phyloP scores from a whole-genome alignment of 2,113 vertebrate genomes.

The Todiramphus chloris region DNA sequence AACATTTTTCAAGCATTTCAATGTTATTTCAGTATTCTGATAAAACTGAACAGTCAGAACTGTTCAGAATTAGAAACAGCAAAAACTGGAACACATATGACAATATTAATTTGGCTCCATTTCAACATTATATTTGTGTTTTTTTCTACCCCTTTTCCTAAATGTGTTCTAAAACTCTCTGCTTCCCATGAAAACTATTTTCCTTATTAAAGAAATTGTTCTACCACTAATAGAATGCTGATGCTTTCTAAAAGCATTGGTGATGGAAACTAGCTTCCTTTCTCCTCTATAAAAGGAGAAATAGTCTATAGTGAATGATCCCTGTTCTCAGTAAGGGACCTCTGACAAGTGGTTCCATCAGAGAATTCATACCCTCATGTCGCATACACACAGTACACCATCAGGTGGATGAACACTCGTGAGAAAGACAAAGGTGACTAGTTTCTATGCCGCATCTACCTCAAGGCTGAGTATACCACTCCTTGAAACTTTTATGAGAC shows the following conservation, averaged over 20 bases:
- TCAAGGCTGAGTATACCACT: not conserved
- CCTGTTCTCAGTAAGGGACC: not conserved
- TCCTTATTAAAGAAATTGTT: not conserved
- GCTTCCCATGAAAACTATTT: not conserved
- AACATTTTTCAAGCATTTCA: not conserved
- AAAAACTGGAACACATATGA: not conserved
- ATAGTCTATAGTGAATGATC: not conserved
- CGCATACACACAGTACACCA: no score
- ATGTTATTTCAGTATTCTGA: not conserved
- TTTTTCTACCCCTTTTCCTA: not conserved
- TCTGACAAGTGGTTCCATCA: not conserved
- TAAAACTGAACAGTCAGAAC: not conserved
- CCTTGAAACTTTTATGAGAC: not conserved
- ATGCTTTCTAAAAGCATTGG: not conserved
- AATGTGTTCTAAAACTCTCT: not conserved
- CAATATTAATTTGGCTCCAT: not conserved
- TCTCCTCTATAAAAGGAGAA: not conserved
- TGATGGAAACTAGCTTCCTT: not conserved
- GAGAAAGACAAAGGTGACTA: not conserved
- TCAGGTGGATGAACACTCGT: not conserved
- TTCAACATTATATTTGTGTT: fast-evolving
- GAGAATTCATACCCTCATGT: not conserved
- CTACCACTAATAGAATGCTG: not conserved
- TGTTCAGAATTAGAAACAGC: not conserved
- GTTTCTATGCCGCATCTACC: not conserved